These are phyloP conservation scores for Drosophila multiciliata DNA, from an alignment of 2,888 invertebrate species.

Conservation along the genomic window DNA sequence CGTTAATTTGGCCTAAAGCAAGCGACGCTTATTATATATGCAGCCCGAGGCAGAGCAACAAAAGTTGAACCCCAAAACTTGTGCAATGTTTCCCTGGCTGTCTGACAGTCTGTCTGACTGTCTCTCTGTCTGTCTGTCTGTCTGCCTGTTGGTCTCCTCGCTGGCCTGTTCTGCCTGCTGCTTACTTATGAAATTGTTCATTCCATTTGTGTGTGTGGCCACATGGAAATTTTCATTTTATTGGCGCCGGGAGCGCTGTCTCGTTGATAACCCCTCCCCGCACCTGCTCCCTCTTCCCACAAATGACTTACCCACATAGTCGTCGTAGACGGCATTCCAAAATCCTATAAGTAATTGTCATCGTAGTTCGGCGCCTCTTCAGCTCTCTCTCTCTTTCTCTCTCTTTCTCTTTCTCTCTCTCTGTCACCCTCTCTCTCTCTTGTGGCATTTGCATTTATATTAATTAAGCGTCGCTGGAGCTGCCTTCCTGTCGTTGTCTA, in stretches of 20 bases:
- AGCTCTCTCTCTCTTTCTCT: not conserved
- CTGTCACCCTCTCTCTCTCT: constrained; percentile 3
- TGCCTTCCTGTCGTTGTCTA: constrained; percentile 64
- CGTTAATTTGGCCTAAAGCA: constrained; percentile 63
- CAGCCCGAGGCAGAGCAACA: constrained; percentile 47
- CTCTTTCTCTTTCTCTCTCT: not conserved
- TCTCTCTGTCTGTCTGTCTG: constrained; percentile 1
- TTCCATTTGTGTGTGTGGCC: constrained; percentile 58
- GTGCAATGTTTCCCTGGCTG: constrained; percentile 23
- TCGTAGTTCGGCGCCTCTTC: constrained; percentile 61
- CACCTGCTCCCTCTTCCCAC: not conserved
- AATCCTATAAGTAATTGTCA: constrained; percentile 80
- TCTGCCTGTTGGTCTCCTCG: constrained; percentile 6
- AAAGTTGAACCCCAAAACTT: constrained; percentile 50
- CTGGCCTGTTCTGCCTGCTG: constrained; percentile 22
- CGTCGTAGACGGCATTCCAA: constrained; percentile 61
- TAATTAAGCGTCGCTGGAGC: constrained; percentile 76
- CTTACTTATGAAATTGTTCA: constrained; percentile 66
- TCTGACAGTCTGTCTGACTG: constrained; percentile 5
- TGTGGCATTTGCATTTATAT: constrained; percentile 71
- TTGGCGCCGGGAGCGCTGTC: constrained; percentile 78
- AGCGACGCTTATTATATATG: constrained; percentile 73
- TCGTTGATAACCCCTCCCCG: constrained; percentile 48
- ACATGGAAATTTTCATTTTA: constrained; percentile 79
- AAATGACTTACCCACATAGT: not conserved